A percentile compares a stretch with the other conserved stretches of the same genome.
phyloP scores from a whole-genome alignment of 1,140 invertebrate genomes.

The Ectropis grisescens region DNA sequence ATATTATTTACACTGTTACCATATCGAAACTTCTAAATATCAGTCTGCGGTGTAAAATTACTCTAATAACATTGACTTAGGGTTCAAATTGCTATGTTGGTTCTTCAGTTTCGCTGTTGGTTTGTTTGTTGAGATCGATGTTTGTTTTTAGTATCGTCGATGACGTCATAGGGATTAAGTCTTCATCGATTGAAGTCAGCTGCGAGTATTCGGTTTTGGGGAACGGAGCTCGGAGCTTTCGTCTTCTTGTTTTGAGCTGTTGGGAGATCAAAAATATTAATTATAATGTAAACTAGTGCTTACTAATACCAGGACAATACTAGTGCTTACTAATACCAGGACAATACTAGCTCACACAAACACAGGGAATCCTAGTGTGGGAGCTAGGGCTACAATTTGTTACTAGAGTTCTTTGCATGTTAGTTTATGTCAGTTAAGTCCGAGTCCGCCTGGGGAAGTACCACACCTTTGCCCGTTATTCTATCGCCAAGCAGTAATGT shows the following conservation, averaged over 20 bases:
- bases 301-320: no score
- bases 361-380: no score
- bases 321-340: no score
- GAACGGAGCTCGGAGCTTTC: slow-evolving; percentile 30
- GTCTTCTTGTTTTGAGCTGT: slow-evolving; percentile 40
- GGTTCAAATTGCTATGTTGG: slow-evolving; percentile 53
- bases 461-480: no score
- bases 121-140: slow-evolving; percentile 3
- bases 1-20: not conserved
- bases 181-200: slow-evolving; percentile 52
- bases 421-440: no score
- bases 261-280: no score
- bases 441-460: no score
- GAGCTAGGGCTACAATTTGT: no score
- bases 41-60: slow-evolving; percentile 61
- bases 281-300: no score
- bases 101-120: slow-evolving; percentile 34
- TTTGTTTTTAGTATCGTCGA: not conserved
- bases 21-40: slow-evolving; percentile 50
- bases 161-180: slow-evolving; percentile 35
- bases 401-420: no score
- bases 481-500: no score
- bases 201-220: slow-evolving; percentile 54
- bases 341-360: no score
- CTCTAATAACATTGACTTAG: slow-evolving; percentile 39